Percentiles rank a stretch among this genome's conserved stretches.
Evolutionary conservation across 2,888 invertebrate species (phyloP).

Genomic region (Sesamia inferens): DNA sequence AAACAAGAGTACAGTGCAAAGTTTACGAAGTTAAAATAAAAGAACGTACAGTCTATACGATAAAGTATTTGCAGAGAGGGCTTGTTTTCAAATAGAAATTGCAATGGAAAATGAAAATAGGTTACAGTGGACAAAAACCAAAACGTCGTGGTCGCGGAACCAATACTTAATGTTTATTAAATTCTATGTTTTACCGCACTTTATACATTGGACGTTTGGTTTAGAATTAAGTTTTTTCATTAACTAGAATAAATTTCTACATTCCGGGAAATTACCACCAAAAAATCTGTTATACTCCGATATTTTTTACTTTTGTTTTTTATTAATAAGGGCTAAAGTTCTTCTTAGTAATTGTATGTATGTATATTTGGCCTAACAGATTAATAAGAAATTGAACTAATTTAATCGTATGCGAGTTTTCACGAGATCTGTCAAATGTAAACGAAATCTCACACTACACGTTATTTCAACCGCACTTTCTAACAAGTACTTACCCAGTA

Average conservation of each 20-base stretch:
- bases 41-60: conserved; percentile 37
- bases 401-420: too few relatives aligned
- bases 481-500: conserved; percentile 45
- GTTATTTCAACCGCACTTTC: conserved; percentile 30
- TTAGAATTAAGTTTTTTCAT: conserved; percentile 8
- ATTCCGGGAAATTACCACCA: background rate
- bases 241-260: background rate
- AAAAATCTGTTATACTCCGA: background rate
- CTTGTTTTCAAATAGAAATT: conserved; percentile 54
- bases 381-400: too few relatives aligned
- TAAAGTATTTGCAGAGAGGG: conserved; percentile 55
- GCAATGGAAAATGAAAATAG: conserved; percentile 57
- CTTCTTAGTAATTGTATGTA: too few relatives aligned
- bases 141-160: conserved; percentile 40
- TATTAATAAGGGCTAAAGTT: too few relatives aligned
- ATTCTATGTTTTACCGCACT: conserved; percentile 18
- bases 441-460: background rate
- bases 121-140: conserved; percentile 53
- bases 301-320: too few relatives aligned
- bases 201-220: background rate
- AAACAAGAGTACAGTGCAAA: conserved; percentile 48
- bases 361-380: too few relatives aligned
- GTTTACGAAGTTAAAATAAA: conserved; percentile 59
- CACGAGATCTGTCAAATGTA: background rate
- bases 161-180: conserved; percentile 35